phyloP scores from a whole-genome alignment of 2,113 vertebrate genomes.

The Leucoraja erinaceus region DNA sequence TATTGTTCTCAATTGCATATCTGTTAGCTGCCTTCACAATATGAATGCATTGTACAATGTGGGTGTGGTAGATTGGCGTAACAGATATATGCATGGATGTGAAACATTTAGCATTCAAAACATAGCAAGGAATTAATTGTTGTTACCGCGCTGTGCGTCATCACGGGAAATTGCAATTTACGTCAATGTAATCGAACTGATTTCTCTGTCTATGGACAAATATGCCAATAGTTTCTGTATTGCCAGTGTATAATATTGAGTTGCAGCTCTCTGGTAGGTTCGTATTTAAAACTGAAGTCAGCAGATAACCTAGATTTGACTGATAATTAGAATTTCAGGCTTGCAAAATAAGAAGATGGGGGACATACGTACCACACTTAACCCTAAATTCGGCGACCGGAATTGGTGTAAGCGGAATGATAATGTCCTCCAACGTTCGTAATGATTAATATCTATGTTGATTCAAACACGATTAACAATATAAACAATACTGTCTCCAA shows the following conservation, averaged over 20 bases:
- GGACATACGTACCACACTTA: not conserved
- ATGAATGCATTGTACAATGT: not conserved
- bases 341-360: not conserved
- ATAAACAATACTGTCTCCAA: not conserved
- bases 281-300: not conserved
- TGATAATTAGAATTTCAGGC: not conserved
- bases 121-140: not conserved
- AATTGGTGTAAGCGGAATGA: not conserved
- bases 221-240: not conserved
- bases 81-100: not conserved
- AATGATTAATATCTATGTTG: not conserved
- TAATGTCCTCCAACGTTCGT: not conserved
- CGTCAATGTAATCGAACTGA: not conserved
- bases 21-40: not conserved
- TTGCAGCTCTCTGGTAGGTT: not conserved
- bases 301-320: not conserved
- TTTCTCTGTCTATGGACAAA: not conserved
- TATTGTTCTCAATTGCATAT: not conserved
- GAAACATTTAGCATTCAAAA: not conserved
- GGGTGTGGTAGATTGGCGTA: not conserved
- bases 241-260: not conserved
- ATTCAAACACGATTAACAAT: no score
- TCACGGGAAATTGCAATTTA: not conserved
- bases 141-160: not conserved
- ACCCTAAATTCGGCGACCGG: not conserved